Conservation (phyloP, 2,888 invertebrate genomes). For the Euzophera pinguis region DNA sequence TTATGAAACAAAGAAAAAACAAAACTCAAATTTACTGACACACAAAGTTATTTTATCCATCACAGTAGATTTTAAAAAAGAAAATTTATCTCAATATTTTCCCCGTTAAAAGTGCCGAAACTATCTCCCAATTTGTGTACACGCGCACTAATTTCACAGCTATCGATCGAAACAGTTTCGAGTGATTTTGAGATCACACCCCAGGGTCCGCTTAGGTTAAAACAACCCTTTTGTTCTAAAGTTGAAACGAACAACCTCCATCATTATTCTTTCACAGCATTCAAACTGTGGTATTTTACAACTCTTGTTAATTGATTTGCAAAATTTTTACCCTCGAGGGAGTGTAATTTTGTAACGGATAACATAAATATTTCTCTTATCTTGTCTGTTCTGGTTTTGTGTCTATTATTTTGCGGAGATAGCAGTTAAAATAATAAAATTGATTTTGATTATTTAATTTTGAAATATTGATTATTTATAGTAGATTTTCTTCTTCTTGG, state of each 20-base stretch:
- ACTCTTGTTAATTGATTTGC: conserved; percentile 14
- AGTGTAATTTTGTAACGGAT: conserved; percentile 7
- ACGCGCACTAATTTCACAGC: conserved; percentile 6
- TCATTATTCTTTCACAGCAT: conserved; percentile 14
- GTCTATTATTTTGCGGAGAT: background rate
- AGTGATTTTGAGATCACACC: conserved; percentile 21
- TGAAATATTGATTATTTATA: no score
- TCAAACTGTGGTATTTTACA: conserved; percentile 13
- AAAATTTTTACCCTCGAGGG: conserved; percentile 8
- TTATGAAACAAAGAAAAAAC: no score
- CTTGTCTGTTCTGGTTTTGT: background rate
- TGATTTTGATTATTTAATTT: background rate
- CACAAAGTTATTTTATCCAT: no score
- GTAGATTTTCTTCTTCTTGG: no score
- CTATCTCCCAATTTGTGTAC: background rate
- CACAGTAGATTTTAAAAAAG: no score
- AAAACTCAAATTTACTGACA: no score
- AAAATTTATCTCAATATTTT: no score
- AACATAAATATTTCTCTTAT: conserved; percentile 9
- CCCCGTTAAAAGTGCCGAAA: no score
- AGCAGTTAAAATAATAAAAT: background rate
- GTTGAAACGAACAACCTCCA: conserved; percentile 19
- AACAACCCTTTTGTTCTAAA: conserved; percentile 20
- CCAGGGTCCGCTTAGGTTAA: conserved; percentile 12
- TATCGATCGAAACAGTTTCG: conserved; percentile 11